Evolutionary conservation across 2,888 invertebrate species (phyloP), one percentile per base, ranked within the genome.

Genomic region (Apeira syringaria): DNA sequence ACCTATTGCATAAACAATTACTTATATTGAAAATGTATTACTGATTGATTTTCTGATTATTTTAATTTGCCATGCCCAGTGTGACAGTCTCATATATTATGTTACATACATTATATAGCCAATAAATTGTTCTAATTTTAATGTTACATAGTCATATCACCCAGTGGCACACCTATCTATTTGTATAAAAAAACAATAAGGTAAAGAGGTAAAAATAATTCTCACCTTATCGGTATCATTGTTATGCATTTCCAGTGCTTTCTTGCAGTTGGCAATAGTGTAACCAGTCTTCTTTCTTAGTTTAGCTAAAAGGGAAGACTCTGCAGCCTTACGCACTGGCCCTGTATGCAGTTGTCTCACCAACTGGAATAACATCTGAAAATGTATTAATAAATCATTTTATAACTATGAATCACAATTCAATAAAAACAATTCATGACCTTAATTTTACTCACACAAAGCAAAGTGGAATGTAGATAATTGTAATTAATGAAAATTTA

Each of bases 271-370:
- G 7, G 96, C 91, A 84, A 99, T 97, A 4, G 98, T 96, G 76
- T 98, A 99, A 4, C 99, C 99, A 2, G 99, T 99, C 71, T 95
- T 96, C 80, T 98, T 99, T 10, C 99, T 91, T 10, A 99, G 90
- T 59, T 95, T 93, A 13, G 96, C 94, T 18, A 99, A 83, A 5
- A 94, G 86, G 15, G 95, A 94, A 63, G 97, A 96, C 57, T 93
- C 94, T 0, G 90, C 84, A 3, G 93, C 91, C 64, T 91, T 91
- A 15, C 89, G 80, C 34, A 81, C 52, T 3, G 82, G 81, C 45
- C 90, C 90, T n/a, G 91, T 89, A 66, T 94, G 93, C 13, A 92
- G 88, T 37, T 93, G 91, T 34, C 91, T 65, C 29, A 93, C 74
- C 57, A 91, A 85, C 68, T 91, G 91, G 56, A 91, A 85, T 73